Base-by-base conservation (phyloP, 2,888 invertebrate genomes). In the Paralinhomoeus sp. region DNA sequence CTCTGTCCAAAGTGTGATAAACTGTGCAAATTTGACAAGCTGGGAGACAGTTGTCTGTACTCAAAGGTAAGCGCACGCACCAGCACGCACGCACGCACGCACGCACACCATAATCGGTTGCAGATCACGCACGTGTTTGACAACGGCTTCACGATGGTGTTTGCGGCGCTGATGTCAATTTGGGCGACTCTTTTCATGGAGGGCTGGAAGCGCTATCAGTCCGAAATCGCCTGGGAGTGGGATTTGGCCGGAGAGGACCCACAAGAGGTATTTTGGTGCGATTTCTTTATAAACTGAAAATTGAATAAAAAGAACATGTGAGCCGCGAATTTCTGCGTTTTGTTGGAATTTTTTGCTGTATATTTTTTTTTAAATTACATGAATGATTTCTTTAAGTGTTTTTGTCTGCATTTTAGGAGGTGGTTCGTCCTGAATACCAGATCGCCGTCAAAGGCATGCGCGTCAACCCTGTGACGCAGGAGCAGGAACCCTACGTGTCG, bases 181-280 rank as follows among this genome's bases (percentile, higher is more conserved):
- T 91, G 89, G 91, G 83, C 83, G 0, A 82, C 83, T 2, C 75
- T 80, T 48, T 85, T 89, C 64, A 68, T 91, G 57, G 91, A 93
- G 60, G 67, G 89, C 48, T 97, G 93, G 93, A 84, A 85, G 62
- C 71, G 91, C 9, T 80, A 81, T 52, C 85, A 89, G 61, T 80
- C 81, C 0, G 76, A 85, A 1, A 71, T 91, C 15, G 76, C 80
- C 40, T 93, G 89, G 82, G 85, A 91, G 63, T 93, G 93, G 93
- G 91, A 91, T 58, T 68, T 89, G 24, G 77, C 79, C 34, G 78
- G 78, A 48, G 76, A 77, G 36, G 87, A 89, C 61, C 73, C 79
- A 24, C 67, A 68, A 48, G 75, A 81, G 66, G 84, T 58, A 77
- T 78, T 60, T 39, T 15, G n/a, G 34, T 23, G 3, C n/a, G n/a